Base-by-base conservation (phyloP, 2,797 vertebrate genomes). In the Cottoperca gobio region DNA sequence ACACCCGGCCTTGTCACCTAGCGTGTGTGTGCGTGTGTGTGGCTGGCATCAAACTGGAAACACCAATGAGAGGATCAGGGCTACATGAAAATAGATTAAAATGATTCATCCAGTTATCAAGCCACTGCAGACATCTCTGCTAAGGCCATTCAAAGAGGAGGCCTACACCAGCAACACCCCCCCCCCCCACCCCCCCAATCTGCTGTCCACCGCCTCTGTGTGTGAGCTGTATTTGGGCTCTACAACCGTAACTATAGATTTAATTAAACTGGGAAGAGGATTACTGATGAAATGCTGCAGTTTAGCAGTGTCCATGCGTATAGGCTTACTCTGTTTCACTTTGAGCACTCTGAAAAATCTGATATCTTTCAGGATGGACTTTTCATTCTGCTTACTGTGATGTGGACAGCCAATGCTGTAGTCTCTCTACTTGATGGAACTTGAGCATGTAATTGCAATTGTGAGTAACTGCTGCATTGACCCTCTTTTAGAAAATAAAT, bases 81-180 rank as follows among this genome's bases (percentile, higher is more conserved):
- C 62, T 79, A 91, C 88, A 91, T 87, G 84, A 92, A 94, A 93
- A 89, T 88, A 92, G 91, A 94, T 94, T 90, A 93, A 88, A 90
- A 81, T 81, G 92, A 93, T 93, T 92, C 84, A 90, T 85, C 76
- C 88, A 90, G 93, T 94, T 93, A 94, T 94, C 90, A 93, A 93
- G 86, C 76, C 59, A 55, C 63, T 86, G 89, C 91, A 92, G 90
- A 91, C 89, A 93, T 92, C 90, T 88, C 88, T 86, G 75, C 82
- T 84, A 82, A 89, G 70, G 65, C 54, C 66, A 78, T 88, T 92
- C 79, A 84, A 78, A 84, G 79, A 86, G 81, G 50, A 74, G 67
- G 73, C 70, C 55, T 40, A 66, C 65, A 58, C 59, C 77, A 57
- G 28, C 6, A 31, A 6, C 28, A 48, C 69, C 55, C 16, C 33